phyloP scores from a whole-genome alignment of 2,888 invertebrate genomes.

The Epirrita christyi region DNA sequence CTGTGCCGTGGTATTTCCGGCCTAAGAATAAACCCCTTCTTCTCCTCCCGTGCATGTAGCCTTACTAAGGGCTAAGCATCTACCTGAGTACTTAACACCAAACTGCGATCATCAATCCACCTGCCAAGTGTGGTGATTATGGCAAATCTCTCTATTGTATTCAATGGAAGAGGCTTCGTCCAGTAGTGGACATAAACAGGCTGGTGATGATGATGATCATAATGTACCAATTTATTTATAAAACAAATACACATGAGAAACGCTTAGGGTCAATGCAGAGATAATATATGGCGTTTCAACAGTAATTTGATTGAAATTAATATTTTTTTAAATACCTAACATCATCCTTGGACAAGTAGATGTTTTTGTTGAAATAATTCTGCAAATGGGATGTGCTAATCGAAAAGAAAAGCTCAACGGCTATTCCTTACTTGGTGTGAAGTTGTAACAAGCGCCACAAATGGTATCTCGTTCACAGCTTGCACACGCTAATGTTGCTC shows the following conservation, averaged over 20 bases:
- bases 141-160: too few relatives aligned
- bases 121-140: too few relatives aligned
- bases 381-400: slow-evolving; percentile 55
- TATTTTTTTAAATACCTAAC: neutral
- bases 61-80: too few relatives aligned
- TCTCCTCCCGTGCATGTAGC: too few relatives aligned
- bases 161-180: too few relatives aligned
- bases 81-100: too few relatives aligned
- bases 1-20: too few relatives aligned
- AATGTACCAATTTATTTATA: too few relatives aligned
- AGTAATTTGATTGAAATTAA: neutral
- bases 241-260: neutral
- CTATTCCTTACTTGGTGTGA: slow-evolving; percentile 57
- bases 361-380: slow-evolving; percentile 40
- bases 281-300: neutral
- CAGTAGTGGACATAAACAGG: too few relatives aligned
- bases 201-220: too few relatives aligned
- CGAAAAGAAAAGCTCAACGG: slow-evolving; percentile 55
- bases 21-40: too few relatives aligned
- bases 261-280: neutral
- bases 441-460: slow-evolving; percentile 64
- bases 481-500: slow-evolving; percentile 64
- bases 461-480: slow-evolving; percentile 57
- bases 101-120: too few relatives aligned
- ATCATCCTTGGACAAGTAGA: slow-evolving; percentile 1